phyloP scores from a whole-genome alignment of 2,797 vertebrate species.

The Sebastes flavidus region DNA sequence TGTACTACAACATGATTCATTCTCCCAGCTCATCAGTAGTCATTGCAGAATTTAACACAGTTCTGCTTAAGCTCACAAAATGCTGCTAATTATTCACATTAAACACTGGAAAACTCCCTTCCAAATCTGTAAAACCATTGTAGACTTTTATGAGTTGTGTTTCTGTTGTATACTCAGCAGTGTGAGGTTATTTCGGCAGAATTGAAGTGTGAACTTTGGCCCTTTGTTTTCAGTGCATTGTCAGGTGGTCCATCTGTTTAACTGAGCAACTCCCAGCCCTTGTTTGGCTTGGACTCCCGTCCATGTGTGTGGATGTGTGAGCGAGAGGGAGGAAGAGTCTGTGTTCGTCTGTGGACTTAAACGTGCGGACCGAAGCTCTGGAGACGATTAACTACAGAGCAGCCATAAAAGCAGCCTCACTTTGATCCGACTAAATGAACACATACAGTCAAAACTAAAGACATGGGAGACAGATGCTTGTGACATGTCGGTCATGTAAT shows the following conservation, averaged over 20 bases:
- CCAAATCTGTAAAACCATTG: background rate
- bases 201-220: slow-evolving; percentile 19
- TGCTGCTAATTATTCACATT: background rate
- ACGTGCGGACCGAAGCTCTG: slow-evolving; percentile 46
- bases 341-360: slow-evolving; percentile 18
- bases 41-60: background rate
- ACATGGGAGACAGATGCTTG: slow-evolving; percentile 15
- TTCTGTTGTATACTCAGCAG: slow-evolving; percentile 6
- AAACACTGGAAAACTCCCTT: background rate
- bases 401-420: slow-evolving; percentile 52
- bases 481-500: slow-evolving; percentile 9
- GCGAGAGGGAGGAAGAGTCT: background rate
- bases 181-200: slow-evolving; percentile 7
- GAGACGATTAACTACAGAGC: slow-evolving; percentile 53
- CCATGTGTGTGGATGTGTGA: slow-evolving; percentile 25
- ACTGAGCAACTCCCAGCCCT: background rate
- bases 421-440: slow-evolving; percentile 69
- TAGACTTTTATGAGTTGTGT: slow-evolving; percentile 10
- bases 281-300: slow-evolving; percentile 32
- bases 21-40: background rate
- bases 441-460: slow-evolving; percentile 17
- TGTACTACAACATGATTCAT: background rate
- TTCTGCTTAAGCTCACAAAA: background rate
- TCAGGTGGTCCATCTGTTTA: slow-evolving; percentile 59
- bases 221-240: slow-evolving; percentile 20